Percentiles rank a stretch among this genome's conserved stretches.
These are phyloP conservation scores for Dryobotodes eremita DNA, from an alignment of 2,888 invertebrate species.

Conservation along the genomic window DNA sequence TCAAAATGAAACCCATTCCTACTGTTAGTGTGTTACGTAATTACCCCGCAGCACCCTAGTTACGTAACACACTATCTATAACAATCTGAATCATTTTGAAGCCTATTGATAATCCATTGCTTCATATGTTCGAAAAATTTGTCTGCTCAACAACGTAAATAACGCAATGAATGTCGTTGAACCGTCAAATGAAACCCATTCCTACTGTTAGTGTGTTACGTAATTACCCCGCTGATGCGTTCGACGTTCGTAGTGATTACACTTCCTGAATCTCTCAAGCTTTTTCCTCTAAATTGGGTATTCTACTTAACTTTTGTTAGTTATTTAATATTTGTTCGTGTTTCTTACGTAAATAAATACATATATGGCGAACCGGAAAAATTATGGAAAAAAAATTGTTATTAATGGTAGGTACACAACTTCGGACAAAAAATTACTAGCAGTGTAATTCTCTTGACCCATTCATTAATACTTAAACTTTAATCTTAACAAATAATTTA, in stretches of 20 bases:
- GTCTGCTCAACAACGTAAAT: too few relatives aligned
- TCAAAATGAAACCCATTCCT: too few relatives aligned
- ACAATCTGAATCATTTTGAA: too few relatives aligned
- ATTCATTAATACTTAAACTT: background rate
- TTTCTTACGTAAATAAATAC: conserved; percentile 6
- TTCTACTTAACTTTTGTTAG: conserved; percentile 23
- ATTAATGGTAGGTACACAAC: background rate
- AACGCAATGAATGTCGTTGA: too few relatives aligned
- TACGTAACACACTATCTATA: too few relatives aligned
- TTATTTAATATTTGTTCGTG: conserved; percentile 2
- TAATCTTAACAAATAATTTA: conserved; percentile 8
- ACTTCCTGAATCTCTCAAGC: conserved; percentile 52
- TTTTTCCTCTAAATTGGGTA: conserved; percentile 18
- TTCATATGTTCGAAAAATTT: too few relatives aligned
- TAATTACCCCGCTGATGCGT: background rate
- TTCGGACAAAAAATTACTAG: background rate
- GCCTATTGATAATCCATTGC: too few relatives aligned
- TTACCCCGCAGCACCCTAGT: too few relatives aligned
- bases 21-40: too few relatives aligned
- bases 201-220: too few relatives aligned
- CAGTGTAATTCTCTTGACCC: background rate
- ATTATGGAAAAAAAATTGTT: background rate
- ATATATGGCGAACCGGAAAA: conserved; percentile 22
- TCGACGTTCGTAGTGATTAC: background rate
- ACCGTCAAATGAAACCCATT: too few relatives aligned